Conservation (phyloP, 2,797 vertebrate genomes). For the Intellagama lesueurii region DNA sequence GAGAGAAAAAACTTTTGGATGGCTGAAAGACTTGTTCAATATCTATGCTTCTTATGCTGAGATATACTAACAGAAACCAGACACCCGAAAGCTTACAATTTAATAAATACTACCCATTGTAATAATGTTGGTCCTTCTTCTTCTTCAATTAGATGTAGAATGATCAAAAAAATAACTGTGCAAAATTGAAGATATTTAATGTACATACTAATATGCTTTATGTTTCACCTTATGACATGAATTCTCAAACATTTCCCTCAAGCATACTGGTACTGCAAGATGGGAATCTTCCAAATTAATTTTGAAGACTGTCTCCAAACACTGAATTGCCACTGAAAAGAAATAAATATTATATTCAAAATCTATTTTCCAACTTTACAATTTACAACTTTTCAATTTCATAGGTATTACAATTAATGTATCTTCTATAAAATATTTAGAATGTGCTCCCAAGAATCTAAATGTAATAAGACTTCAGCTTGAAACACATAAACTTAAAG, state of each 20-base stretch:
- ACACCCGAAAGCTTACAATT: background rate
- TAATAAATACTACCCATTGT: background rate
- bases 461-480: too few relatives aligned
- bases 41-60: background rate
- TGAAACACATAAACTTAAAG: too few relatives aligned
- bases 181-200: background rate
- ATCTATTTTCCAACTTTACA: background rate
- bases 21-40: background rate
- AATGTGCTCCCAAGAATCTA: too few relatives aligned
- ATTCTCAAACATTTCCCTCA: conserved; percentile 93
- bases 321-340: conserved; percentile 93
- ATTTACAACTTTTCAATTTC: too few relatives aligned
- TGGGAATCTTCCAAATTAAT: conserved; percentile 91
- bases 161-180: background rate
- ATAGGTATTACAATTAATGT: too few relatives aligned
- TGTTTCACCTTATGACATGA: conserved; percentile 89
- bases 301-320: conserved; percentile 97
- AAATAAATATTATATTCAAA: conserved; percentile 29
- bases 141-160: background rate
- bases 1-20: background rate
- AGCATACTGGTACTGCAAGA: conserved; percentile 87
- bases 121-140: background rate
- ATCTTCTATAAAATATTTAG: too few relatives aligned
- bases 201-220: background rate
- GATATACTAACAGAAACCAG: background rate